phyloP scores from a whole-genome alignment of 2,888 invertebrate genomes.

The Mylabris sibirica region DNA sequence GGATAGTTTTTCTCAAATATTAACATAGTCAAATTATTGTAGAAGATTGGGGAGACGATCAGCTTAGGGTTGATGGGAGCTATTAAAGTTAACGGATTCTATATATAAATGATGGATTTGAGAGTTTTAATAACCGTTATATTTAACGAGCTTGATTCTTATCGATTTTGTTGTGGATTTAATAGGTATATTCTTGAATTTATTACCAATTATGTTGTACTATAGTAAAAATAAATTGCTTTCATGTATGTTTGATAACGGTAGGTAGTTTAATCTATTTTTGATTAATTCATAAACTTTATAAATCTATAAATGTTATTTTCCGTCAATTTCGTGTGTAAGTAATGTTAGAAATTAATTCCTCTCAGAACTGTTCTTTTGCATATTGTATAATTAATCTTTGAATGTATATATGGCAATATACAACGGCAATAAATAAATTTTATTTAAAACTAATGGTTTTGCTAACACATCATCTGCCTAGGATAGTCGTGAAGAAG shows the following conservation, averaged over 20 bases:
- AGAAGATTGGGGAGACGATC: background rate
- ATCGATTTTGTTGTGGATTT: background rate
- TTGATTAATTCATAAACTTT: background rate
- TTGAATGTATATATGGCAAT: background rate
- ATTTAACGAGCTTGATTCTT: background rate
- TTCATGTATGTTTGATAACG: background rate
- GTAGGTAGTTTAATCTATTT: background rate
- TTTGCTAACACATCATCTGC: constrained; percentile 10
- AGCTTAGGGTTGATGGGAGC: background rate
- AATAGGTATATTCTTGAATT: background rate
- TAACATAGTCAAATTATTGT: background rate
- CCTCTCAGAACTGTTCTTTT: background rate
- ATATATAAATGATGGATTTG: background rate
- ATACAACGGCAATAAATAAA: background rate
- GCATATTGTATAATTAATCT: background rate
- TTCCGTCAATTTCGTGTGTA: background rate
- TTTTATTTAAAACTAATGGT: background rate
- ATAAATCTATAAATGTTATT: background rate
- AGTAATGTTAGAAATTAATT: background rate
- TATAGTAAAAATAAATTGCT: background rate
- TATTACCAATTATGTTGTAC: background rate
- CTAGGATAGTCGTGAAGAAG: constrained; percentile 44
- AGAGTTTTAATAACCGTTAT: background rate
- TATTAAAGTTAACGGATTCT: background rate
- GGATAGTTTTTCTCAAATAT: background rate